Percentiles rank a stretch among this genome's conserved stretches.
Conservation (phyloP, 35 echinoderm and acorn worm genomes). For the Patiria miniata region DNA sequence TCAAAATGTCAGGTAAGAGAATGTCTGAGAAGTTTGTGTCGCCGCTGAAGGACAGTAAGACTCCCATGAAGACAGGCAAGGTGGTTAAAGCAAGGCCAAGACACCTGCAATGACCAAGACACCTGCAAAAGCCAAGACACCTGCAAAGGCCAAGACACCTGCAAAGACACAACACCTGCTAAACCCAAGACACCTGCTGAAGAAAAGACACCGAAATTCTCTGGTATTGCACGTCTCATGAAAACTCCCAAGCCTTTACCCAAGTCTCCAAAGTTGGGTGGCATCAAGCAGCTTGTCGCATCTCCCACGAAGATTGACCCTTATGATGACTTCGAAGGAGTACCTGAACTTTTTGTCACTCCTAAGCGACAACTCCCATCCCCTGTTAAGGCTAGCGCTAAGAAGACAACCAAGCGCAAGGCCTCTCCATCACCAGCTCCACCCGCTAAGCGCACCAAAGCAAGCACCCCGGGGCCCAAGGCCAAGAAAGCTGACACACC, state of each 20-base stretch:
- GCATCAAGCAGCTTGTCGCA: slow-evolving; percentile 61
- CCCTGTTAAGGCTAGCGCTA: slow-evolving; percentile 28
- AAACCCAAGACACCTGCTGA: too few species aligned
- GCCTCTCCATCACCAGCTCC: slow-evolving; percentile 40
- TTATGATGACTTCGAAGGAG: slow-evolving; percentile 87
- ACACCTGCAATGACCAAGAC: slow-evolving; percentile 47
- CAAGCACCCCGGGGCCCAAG: slow-evolving; percentile 41
- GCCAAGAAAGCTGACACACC: background rate
- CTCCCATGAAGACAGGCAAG: slow-evolving; percentile 54
- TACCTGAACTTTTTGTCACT: slow-evolving; percentile 80
- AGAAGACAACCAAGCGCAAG: slow-evolving; percentile 40
- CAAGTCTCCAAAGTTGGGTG: slow-evolving; percentile 38
- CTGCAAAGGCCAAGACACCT: background rate
- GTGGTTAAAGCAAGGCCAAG: slow-evolving; percentile 40
- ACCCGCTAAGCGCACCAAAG: slow-evolving; percentile 26
- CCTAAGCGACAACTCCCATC: slow-evolving; percentile 32
- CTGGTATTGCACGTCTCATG: slow-evolving; percentile 22
- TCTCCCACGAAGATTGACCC: slow-evolving; percentile 80
- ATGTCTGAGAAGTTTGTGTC: slow-evolving; percentile 50
- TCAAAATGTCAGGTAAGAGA: slow-evolving; percentile 28
- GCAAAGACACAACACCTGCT: too few species aligned
- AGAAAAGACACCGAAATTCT: background rate
- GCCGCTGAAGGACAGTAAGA: slow-evolving; percentile 46
- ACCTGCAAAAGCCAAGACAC: slow-evolving; percentile 44
- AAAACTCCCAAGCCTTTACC: slow-evolving; percentile 32